Evolutionary conservation across 1,140 invertebrate species (phyloP).

Genomic region (Euura lappo): DNA sequence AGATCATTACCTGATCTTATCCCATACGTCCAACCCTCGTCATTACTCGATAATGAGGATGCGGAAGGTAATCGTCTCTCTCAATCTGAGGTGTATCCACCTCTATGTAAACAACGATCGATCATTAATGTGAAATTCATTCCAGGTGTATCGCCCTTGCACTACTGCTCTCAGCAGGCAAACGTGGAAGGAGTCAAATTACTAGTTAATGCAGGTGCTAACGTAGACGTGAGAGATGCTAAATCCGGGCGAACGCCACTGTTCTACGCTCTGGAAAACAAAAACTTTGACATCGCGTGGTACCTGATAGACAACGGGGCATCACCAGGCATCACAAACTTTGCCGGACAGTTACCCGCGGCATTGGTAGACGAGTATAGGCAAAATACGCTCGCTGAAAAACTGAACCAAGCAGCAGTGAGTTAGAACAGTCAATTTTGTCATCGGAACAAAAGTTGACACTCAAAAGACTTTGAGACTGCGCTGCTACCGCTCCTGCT

Average conservation of each 20-base stretch:
- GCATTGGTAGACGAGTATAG: constrained; percentile 30
- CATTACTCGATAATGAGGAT: neutral
- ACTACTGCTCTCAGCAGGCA: constrained; percentile 37
- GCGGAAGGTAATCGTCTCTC: constrained; percentile 11
- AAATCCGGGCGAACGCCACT: constrained; percentile 48
- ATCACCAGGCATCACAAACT: constrained; percentile 36
- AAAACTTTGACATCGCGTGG: constrained; percentile 24
- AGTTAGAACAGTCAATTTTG: neutral
- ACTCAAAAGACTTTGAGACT: too few relatives aligned
- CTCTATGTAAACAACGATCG: too few relatives aligned
- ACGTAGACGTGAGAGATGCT: constrained; percentile 41
- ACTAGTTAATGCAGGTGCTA: constrained; percentile 31
- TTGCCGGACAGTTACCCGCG: constrained; percentile 38
- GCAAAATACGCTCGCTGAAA: constrained; percentile 25
- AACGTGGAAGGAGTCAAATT: constrained; percentile 32
- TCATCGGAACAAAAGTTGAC: too few relatives aligned
- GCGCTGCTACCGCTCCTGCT: too few relatives aligned
- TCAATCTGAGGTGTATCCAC: neutral
- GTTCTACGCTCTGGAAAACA: constrained; percentile 46
- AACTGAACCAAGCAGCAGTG: constrained; percentile 21
- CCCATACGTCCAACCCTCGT: constrained; percentile 15
- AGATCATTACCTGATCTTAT: constrained; percentile 28
- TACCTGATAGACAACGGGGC: constrained; percentile 38
- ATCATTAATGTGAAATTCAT: too few relatives aligned
- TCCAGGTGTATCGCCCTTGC: constrained; percentile 41